Conservation (phyloP, 2,797 vertebrate species). For the Ctenochaetus hawaiiensis region DNA sequence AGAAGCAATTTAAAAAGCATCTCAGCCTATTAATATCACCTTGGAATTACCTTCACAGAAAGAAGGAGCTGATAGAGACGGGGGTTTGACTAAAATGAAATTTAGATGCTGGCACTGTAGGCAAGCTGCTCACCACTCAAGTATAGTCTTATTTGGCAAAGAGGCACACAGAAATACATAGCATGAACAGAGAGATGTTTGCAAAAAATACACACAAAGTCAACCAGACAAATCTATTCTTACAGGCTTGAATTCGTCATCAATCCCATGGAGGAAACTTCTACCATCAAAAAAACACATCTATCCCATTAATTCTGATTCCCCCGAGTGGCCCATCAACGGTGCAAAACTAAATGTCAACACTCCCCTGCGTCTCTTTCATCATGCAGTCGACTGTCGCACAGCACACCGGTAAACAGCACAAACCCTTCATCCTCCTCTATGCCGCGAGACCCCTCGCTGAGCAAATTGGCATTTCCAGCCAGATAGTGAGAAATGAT, state of each 20-base stretch:
- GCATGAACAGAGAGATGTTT: slow-evolving; percentile 13
- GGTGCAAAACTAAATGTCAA: slow-evolving; percentile 74
- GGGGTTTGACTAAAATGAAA: slow-evolving; percentile 42
- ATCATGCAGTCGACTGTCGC: slow-evolving; percentile 64
- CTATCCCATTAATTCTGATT: slow-evolving; percentile 62
- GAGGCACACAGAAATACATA: slow-evolving; percentile 12
- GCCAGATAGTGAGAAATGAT: slow-evolving; percentile 58
- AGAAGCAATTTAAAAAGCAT: slow-evolving; percentile 67
- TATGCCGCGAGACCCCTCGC: slow-evolving; percentile 47
- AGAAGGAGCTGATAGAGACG: slow-evolving; percentile 45
- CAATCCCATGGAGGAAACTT: slow-evolving; percentile 30
- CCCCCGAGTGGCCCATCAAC: slow-evolving; percentile 26
- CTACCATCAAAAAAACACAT: slow-evolving; percentile 54
- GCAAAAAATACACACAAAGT: slow-evolving; percentile 13
- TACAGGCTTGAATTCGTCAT: slow-evolving; percentile 43
- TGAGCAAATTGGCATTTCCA: slow-evolving; percentile 69
- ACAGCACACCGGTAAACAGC: slow-evolving; percentile 64
- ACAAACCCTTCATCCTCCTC: slow-evolving; percentile 63
- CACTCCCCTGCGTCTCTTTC: slow-evolving; percentile 66
- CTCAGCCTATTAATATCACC: slow-evolving; percentile 73
- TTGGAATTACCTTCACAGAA: slow-evolving; percentile 77
- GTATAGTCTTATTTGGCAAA: slow-evolving; percentile 19
- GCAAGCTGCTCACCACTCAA: slow-evolving; percentile 29
- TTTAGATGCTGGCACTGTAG: slow-evolving; percentile 42
- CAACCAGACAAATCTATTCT: slow-evolving; percentile 31